Evolutionary conservation across 1,140 invertebrate species (phyloP).

Genomic region (Sipha flava): DNA sequence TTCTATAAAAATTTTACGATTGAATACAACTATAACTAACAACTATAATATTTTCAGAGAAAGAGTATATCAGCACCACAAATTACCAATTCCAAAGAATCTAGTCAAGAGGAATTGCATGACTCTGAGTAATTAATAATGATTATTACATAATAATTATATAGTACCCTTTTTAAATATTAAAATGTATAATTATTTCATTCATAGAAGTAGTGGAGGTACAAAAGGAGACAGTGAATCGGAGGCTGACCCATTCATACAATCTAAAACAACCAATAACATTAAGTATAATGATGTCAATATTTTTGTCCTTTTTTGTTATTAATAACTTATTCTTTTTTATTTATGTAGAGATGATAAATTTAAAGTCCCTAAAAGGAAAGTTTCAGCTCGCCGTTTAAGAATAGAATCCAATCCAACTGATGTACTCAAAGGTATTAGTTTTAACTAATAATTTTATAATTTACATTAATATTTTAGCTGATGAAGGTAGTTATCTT

Average conservation of each 20-base stretch:
- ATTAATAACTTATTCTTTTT: background rate
- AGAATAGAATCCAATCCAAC: constrained; percentile 21
- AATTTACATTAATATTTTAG: too few species aligned
- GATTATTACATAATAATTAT: background rate
- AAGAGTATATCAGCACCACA: constrained; percentile 7
- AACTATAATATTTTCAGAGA: background rate
- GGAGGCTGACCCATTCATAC: background rate
- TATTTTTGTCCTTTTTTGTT: background rate
- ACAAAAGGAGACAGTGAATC: constrained; percentile 25
- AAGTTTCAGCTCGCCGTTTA: constrained; percentile 1
- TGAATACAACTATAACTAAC: background rate
- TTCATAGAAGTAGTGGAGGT: constrained; percentile 11
- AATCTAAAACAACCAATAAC: background rate
- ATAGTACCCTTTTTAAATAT: background rate
- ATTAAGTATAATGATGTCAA: background rate
- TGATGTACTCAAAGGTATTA: constrained; percentile 13
- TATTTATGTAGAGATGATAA: background rate
- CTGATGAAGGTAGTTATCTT: too few species aligned
- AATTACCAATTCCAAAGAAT: constrained; percentile 46
- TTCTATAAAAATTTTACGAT: background rate
- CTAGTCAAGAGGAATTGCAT: constrained; percentile 51
- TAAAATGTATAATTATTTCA: background rate
- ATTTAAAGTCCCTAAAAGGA: background rate
- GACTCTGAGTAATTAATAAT: constrained; percentile 34
- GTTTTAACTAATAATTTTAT: background rate